Evolutionary conservation across 1,140 invertebrate species (phyloP), one percentile per base, ranked within the genome.

Genomic region (Theocolax elegans): DNA sequence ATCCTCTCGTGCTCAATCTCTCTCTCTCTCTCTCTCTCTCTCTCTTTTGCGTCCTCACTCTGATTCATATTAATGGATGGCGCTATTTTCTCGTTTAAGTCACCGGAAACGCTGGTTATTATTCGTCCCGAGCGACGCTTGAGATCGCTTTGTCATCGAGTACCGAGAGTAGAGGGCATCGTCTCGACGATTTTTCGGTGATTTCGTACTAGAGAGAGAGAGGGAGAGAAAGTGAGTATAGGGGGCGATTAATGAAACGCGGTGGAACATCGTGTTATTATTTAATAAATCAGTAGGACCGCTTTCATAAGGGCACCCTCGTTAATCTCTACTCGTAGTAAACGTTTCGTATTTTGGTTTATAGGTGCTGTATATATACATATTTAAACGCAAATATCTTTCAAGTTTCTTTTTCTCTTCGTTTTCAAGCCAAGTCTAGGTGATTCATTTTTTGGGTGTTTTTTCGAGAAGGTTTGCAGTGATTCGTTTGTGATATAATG

Each of bases 61-160:
- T 69, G 62, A 73, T 73, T 73, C 56, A 66, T 69, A 73, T 73
- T 69, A 73, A 69, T 73, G 66, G 72, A 46, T 31, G 53, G 27
- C 51, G 67, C 60, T 70, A 70, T 70, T 70, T 70, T 70, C 67
- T 70, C 67, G 44, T 70, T 70, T 70, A 29, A 64, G 67, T 64
- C 51, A 40, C 51, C 59, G 67, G 60, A 70, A 64, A 35, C 40
- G 49, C 13, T 13, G 51, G 60, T 70, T 70, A 70, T 70, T 70
- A 70, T 64, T 70, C 51, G 59, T 69, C 27, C 46, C 4, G 35
- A 27, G 19, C 35, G 54, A 40, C 10, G 44, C 44, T 60, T 17
- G 1, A 29, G 46, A 70, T 54, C 60, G 49, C 60, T 70, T 70
- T 64, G 67, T 70, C 60, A 70, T 58, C 67, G 51, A 46, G 49